Conservation (phyloP, 2,113 vertebrate species). For the Datnioides undecimradiatus region DNA sequence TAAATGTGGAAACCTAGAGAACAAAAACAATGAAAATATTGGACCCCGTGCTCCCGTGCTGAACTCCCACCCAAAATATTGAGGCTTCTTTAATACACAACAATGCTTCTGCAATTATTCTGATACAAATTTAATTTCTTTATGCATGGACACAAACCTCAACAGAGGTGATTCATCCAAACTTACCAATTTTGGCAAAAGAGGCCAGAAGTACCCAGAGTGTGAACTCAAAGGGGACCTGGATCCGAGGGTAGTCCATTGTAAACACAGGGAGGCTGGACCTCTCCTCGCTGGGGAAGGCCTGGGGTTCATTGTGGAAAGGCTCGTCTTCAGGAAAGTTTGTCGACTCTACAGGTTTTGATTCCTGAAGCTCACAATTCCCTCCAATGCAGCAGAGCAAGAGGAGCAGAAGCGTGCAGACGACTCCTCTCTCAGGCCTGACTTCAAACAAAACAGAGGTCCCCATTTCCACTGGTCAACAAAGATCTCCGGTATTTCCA, state of each 20-base stretch:
- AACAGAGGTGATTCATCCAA: not conserved
- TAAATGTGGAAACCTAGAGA: constrained; percentile 92
- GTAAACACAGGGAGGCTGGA: constrained; percentile 87
- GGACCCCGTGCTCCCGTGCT: too few species aligned
- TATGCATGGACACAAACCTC: not conserved
- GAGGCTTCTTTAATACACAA: too few species aligned
- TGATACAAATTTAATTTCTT: not conserved
- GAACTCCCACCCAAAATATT: too few species aligned
- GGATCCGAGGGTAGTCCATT: constrained; percentile 91
- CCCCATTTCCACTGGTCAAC: constrained; percentile 20
- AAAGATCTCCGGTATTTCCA: constrained; percentile 3
- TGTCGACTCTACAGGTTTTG: not conserved
- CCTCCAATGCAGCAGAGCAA: constrained; percentile 31
- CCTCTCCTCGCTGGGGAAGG: constrained; percentile 67
- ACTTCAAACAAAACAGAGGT: not conserved
- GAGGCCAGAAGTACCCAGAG: constrained; percentile 95
- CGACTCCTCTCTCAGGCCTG: not conserved
- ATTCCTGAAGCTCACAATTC: constrained; percentile 38
- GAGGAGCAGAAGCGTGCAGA: constrained; percentile 29
- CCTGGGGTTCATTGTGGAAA: constrained; percentile 38
- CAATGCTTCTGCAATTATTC: not conserved
- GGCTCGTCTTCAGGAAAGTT: not conserved
- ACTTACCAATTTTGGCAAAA: constrained; percentile 94
- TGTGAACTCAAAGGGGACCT: constrained; percentile 95
- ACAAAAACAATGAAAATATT: not conserved